These are phyloP conservation scores for Ariopsis seemanni DNA, from an alignment of 2,113 vertebrate genomes.

Conservation along the genomic window DNA sequence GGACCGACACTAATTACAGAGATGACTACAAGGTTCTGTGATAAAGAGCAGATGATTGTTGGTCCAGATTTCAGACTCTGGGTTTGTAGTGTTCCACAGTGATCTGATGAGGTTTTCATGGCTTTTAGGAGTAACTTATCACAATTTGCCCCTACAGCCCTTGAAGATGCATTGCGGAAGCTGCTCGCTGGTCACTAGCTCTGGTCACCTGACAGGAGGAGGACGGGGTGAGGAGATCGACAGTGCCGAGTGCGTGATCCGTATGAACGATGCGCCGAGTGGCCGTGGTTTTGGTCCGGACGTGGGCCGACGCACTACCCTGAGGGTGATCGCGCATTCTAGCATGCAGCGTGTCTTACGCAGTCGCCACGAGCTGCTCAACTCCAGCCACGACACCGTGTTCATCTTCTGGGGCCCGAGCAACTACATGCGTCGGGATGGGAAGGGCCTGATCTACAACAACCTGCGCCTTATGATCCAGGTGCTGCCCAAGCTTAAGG, in stretches of 20 bases:
- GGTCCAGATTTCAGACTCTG: not conserved
- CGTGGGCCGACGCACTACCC: slow-evolving; percentile 88
- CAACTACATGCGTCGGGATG: slow-evolving; percentile 94
- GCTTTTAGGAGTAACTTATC: not conserved
- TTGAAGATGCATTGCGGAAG: slow-evolving; percentile 89
- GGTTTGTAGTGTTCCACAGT: not conserved
- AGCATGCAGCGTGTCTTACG: slow-evolving; percentile 92
- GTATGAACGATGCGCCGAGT: slow-evolving; percentile 94
- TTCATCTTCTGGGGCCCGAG: slow-evolving; percentile 99
- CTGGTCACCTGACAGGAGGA: slow-evolving; percentile 86
- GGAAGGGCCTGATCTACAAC: slow-evolving; percentile 93
- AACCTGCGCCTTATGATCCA: slow-evolving; percentile 94
- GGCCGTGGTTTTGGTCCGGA: slow-evolving; percentile 76
- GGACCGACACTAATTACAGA: not conserved
- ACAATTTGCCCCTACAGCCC: slow-evolving; percentile 71
- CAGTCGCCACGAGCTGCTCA: slow-evolving; percentile 88
- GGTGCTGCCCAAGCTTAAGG: slow-evolving; percentile 87
- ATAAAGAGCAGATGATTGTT: not conserved
- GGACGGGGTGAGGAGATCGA: slow-evolving; percentile 84
- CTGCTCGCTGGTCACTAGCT: slow-evolving; percentile 93
- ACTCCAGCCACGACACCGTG: slow-evolving; percentile 87
- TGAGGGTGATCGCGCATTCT: slow-evolving; percentile 94
- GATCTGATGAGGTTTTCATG: not conserved
- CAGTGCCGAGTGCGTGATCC: slow-evolving; percentile 88
- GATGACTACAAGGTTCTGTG: not conserved